Percentiles rank a stretch among this genome's conserved stretches.
phyloP scores from a whole-genome alignment of 2,113 vertebrate species.

The Chionis minor region DNA sequence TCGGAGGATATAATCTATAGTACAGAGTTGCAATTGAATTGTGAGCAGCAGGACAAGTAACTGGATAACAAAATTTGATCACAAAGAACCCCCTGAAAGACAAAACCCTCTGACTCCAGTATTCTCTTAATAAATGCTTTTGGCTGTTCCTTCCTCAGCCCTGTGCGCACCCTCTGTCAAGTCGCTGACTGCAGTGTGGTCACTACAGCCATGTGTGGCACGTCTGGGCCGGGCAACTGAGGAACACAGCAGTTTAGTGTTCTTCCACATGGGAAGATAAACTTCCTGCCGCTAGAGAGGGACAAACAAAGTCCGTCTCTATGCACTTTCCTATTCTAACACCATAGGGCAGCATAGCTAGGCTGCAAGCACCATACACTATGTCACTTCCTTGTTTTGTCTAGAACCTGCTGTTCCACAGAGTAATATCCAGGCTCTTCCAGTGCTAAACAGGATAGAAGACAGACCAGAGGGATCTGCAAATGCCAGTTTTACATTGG shows the following conservation, averaged over 20 bases:
- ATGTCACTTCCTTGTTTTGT: not conserved
- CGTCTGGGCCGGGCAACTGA: not conserved
- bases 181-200: not conserved
- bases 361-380: not conserved
- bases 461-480: not conserved
- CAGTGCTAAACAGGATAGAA: not conserved
- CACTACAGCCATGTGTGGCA: fast-evolving
- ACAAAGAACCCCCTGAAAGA: not conserved
- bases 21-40: not conserved
- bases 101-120: not conserved
- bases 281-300: not conserved
- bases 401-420: not conserved
- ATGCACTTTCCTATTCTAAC: not conserved
- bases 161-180: not conserved
- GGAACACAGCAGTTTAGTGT: fast-evolving
- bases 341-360: not conserved
- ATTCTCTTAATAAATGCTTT: not conserved
- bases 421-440: not conserved
- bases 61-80: not conserved
- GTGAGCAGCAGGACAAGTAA: not conserved
- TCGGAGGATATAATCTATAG: not conserved
- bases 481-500: not conserved
- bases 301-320: not conserved
- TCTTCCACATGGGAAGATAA: not conserved
- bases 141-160: not conserved